Base-by-base conservation (phyloP, 2,797 vertebrate species). In the Sciaenops ocellatus region DNA sequence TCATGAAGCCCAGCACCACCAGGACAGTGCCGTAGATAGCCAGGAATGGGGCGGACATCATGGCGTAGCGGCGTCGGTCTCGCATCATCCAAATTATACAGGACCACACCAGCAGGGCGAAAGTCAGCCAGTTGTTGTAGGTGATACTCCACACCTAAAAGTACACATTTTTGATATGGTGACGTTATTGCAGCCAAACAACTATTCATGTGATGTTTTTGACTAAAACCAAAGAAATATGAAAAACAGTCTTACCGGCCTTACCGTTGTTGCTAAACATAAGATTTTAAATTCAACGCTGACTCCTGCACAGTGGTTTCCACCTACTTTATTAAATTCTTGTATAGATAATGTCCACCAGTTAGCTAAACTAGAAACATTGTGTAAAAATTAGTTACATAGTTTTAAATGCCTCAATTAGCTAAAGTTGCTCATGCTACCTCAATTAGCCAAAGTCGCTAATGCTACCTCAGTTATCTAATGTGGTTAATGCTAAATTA, bases 31-130 rank as follows among this genome's bases (percentile, higher is more conserved):
- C 90, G 2, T 94, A 94, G 56, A 91, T 66, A 2, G 96, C 96
- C 84, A 98, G 94, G 87, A 97, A 96, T 0, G 95, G 96, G 13
- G 96, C 95, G 7, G 96, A 97, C 73, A 94, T 89, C 95, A 97
- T 96, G 85, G 96, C 95, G 8, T 90, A 95, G 1, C 54, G 89
- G 13, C 94, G 82, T 1, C 95, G 93, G 85, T 96, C 93, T n/a
- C 82, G 59, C 92, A 96, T 90, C 94, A 94, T 92, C 95, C 95
- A 93, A 48, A 93, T 93, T 15, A 94, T 82, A 60, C 96, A 96
- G 9, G 95, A 96, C 96, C 96, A 96, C 70, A 96, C 89, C 76
- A 95, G 87, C 78, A 96, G 82, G 68, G 92, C 87, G 38, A 95
- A 96, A 3, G 95, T 95, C 80, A 95, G 86, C 94, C 95, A 96